Base-by-base conservation (phyloP, 2,888 invertebrate genomes). In the Pollenia griseotomentosa region DNA sequence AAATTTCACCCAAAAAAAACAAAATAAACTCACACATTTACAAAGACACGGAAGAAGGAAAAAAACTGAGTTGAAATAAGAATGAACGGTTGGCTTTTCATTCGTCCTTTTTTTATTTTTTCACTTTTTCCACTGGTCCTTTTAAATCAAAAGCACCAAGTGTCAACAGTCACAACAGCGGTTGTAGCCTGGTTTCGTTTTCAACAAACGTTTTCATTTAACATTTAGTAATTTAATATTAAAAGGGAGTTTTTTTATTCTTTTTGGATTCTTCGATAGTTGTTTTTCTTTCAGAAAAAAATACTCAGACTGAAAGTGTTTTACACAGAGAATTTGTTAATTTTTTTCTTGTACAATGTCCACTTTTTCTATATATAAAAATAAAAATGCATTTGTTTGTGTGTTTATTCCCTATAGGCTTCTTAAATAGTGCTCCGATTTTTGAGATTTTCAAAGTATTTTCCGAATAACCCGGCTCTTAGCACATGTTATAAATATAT, bases 131-230 rank as follows among this genome's bases (percentile, higher is more conserved):
- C 14, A 12, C 63, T 55, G 53, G 61, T 73, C 7, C 71, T 61
- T 19, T 57, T 33, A 63, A 70, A 63, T 42, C 23, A 80, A 61
- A 77, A 71, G 53, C 68, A 73, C 48, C 86, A 84, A 87, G 73
- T 87, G 86, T 87, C 86, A 87, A 87, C 86, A 84, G 83, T 77
- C 80, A 77, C 75, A 86, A 80, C 81, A 81, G 83, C 59, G 83
- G 80, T 87, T 66, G 44, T 81, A 87, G 86, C 80, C 83, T 77
- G 81, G 83, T 87, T 87, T 77, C 68, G 7, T 80, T 86, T 83
- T 73, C 59, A 73, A 0, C 73, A 79, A 33, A 51, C 70, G 6
- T 73, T 74, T 66, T 33, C 82, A 53, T 51, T 73, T 79, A 73
- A 84, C 59, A 79, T 59, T 46, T 53, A 44, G 73, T 79, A 79